These are phyloP conservation scores for Lasius fuliginosus DNA, from an alignment of 2,888 invertebrate species.

Conservation along the genomic window DNA sequence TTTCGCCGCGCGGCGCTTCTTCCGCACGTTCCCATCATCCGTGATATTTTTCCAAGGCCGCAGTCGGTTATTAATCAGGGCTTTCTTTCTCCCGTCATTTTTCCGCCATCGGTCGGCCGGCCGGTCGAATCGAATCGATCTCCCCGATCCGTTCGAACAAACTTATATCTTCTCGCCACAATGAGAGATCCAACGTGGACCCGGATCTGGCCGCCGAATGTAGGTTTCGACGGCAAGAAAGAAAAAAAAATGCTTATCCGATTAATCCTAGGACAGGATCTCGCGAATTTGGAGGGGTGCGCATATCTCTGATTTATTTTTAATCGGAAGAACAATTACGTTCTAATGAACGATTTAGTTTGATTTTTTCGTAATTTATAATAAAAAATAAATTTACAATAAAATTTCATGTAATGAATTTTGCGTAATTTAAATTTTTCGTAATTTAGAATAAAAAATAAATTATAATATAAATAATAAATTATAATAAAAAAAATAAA, in stretches of 20 bases:
- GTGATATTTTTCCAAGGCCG: slow-evolving; percentile 51
- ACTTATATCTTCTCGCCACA: slow-evolving; percentile 33
- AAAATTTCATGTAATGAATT: not conserved
- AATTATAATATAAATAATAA: no score
- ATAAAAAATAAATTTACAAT: not conserved
- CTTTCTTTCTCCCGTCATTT: slow-evolving; percentile 44
- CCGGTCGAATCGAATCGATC: slow-evolving; percentile 36
- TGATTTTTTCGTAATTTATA: not conserved
- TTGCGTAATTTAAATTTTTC: not conserved
- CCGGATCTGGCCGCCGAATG: slow-evolving; percentile 37
- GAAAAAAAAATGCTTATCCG: not conserved
- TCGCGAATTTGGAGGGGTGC: not conserved
- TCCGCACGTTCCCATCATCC: slow-evolving; percentile 59
- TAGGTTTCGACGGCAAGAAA: slow-evolving; percentile 29
- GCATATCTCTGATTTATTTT: not conserved
- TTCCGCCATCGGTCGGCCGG: slow-evolving; percentile 35
- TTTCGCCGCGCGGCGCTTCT: slow-evolving; percentile 57
- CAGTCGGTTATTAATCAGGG: slow-evolving; percentile 43
- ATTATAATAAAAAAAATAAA: not conserved
- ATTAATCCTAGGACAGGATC: not conserved
- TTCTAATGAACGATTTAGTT: not conserved
- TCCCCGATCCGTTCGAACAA: slow-evolving; percentile 36
- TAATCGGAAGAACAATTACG: not conserved
- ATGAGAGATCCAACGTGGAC: slow-evolving; percentile 46
- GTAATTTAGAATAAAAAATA: not conserved